These are phyloP conservation scores for Andrena haemorrhoa DNA, from an alignment of 2,888 invertebrate species.

Conservation along the genomic window DNA sequence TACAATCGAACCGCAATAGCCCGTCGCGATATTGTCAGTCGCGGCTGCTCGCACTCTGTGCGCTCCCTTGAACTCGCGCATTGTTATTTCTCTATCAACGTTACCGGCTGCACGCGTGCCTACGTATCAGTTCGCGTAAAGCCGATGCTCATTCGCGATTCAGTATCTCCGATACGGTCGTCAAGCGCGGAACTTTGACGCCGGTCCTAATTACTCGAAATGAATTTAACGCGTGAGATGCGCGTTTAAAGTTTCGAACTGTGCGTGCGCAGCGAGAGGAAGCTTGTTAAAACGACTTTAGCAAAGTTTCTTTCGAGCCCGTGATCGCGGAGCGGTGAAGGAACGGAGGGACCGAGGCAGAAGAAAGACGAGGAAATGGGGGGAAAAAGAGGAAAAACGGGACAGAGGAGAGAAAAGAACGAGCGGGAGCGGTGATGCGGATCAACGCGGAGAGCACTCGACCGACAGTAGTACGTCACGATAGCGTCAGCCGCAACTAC, in stretches of 20 bases:
- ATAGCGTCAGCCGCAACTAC: conserved; percentile 75
- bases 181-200: conserved; percentile 6
- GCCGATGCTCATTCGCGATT: background rate
- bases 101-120: background rate
- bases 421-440: conserved; percentile 32
- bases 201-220: conserved; percentile 25
- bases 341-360: background rate
- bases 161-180: background rate
- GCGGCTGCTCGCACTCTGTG: conserved; percentile 44
- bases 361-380: background rate
- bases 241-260: background rate
- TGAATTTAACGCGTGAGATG: background rate
- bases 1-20: conserved; percentile 61
- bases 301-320: background rate
- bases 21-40: conserved; percentile 75
- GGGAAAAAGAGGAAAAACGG: background rate
- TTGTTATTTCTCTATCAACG: background rate
- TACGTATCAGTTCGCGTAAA: background rate
- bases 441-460: conserved; percentile 42
- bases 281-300: background rate
- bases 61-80: background rate
- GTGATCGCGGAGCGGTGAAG: background rate
- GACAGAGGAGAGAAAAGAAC: background rate
- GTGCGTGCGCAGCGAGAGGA: background rate
- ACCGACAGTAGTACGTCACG: conserved; percentile 71